Evolutionary conservation across 2,888 invertebrate genomes (phyloP).

Genomic region (Chymomyza amoena): DNA sequence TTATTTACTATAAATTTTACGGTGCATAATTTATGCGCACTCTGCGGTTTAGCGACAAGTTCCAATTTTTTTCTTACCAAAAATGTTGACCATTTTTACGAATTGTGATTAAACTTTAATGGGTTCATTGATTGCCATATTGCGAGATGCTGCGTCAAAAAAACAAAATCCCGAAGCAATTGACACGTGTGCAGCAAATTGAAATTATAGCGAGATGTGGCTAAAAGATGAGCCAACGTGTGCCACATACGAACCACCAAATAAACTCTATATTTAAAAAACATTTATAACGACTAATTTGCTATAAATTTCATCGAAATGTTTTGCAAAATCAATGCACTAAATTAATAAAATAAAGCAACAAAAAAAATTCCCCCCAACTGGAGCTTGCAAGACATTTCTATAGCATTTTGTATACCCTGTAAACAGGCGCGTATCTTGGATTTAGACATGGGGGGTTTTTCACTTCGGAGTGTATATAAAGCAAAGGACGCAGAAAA

Average conservation of each 20-base stretch:
- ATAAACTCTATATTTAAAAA: slow-evolving; percentile 32
- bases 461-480: no score
- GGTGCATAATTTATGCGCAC: slow-evolving; percentile 14
- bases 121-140: slow-evolving; percentile 66
- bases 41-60: slow-evolving; percentile 15
- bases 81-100: slow-evolving; percentile 19
- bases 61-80: slow-evolving; percentile 51
- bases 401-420: slow-evolving; percentile 33
- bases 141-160: slow-evolving; percentile 5
- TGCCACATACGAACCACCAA: not conserved
- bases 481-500: no score
- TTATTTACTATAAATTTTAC: slow-evolving; percentile 55
- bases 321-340: slow-evolving; percentile 56
- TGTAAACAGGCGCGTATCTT: no score
- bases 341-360: slow-evolving; percentile 24
- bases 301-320: slow-evolving; percentile 73
- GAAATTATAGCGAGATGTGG: not conserved
- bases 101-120: slow-evolving; percentile 69
- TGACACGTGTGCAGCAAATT: slow-evolving; percentile 53
- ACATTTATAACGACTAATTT: slow-evolving; percentile 74
- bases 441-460: no score
- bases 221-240: slow-evolving; percentile 14
- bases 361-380: slow-evolving; percentile 1
- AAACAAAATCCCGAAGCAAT: slow-evolving; percentile 18
- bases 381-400: slow-evolving; percentile 43